A percentile compares a stretch with the other conserved stretches of the same genome.
phyloP scores from a whole-genome alignment of 2,888 invertebrate species.

The Lampropteryx suffumata region DNA sequence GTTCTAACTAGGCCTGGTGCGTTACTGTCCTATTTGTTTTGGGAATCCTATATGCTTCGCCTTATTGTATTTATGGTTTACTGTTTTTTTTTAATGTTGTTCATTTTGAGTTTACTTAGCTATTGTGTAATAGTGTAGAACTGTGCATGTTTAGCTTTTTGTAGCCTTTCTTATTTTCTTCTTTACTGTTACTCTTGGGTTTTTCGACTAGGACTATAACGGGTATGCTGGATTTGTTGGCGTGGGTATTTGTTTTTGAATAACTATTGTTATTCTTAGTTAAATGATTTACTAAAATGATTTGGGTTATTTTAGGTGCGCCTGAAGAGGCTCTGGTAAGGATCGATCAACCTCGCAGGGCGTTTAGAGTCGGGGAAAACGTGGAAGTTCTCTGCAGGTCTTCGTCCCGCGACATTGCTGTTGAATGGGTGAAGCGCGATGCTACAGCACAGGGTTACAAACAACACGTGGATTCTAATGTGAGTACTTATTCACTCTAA shows the following conservation, averaged over 20 bases:
- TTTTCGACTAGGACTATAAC: slow-evolving; percentile 3
- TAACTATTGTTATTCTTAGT: background rate
- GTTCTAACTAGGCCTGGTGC: slow-evolving; percentile 1
- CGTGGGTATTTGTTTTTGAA: background rate
- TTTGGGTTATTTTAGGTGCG: slow-evolving; percentile 50
- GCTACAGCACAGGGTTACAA: slow-evolving; percentile 59
- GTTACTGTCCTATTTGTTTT: slow-evolving; percentile 15
- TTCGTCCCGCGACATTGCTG: slow-evolving; percentile 39
- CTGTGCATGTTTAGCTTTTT: slow-evolving; percentile 27
- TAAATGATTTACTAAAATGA: background rate
- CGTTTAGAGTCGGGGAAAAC: slow-evolving; percentile 63
- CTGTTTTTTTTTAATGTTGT: slow-evolving; percentile 11
- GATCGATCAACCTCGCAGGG: slow-evolving; percentile 63
- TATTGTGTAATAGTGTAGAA: slow-evolving; percentile 11
- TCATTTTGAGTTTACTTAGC: slow-evolving; percentile 3
- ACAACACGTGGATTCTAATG: slow-evolving; percentile 60
- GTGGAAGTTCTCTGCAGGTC: slow-evolving; percentile 61
- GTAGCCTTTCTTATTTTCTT: slow-evolving; percentile 4
- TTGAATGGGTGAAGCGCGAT: slow-evolving; percentile 62
- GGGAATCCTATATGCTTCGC: slow-evolving; percentile 17
- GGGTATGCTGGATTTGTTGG: slow-evolving; percentile 7
- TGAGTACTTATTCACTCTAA: slow-evolving; percentile 38
- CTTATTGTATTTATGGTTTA: slow-evolving; percentile 6
- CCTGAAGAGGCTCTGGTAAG: slow-evolving; percentile 48
- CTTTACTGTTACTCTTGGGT: slow-evolving; percentile 9